Base-by-base conservation (phyloP, 2,113 vertebrate genomes). In the Polypterus senegalus region DNA sequence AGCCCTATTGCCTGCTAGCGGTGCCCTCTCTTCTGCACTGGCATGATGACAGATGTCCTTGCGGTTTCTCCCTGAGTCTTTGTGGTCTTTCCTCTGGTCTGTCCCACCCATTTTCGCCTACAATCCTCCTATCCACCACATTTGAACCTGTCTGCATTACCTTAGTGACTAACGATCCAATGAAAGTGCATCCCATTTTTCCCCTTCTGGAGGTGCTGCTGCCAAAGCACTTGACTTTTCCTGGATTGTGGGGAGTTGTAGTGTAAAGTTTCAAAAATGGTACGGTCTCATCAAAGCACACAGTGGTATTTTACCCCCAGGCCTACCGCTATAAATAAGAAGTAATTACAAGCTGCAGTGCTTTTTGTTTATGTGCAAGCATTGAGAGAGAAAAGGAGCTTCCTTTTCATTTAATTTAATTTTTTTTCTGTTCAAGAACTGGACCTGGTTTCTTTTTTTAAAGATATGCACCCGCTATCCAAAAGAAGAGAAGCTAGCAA, bases 361-460 rank as follows among this genome's bases (percentile, higher is more conserved):
- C 10, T 55, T 55, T 5, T 68, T 63, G 7, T 5, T 57, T 11
- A 60, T 67, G 60, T 60, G 66, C 70, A 79, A 76, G 74, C 69
- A 72, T 0, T 1, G 60, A 63, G 63, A 70, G 63, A 69, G 71
- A 77, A 73, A 73, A 63, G 64, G 51, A 56, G 68, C 74, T 81
- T 83, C 79, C 70, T 71, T 67, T 68, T 49, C 63, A 60, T 45
- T 48, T 54, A 2, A 52, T 60, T 61, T 44, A 10, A 9, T 59
- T 60, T 61, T 58, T 61, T 45, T 58, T 49, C 65, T 57, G 60
- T 59, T 59, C 65, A 59, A 58, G 64, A 63, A 6, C 56, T 48
- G 65, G 73, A 59, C 71, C 74, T 73, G 71, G 63, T 67, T 63
- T 73, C 71, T 53, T 65, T 75, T 69, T 70, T 52, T 64, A 65